phyloP scores from a whole-genome alignment of 2,113 vertebrate genomes.

The Lutjanus erythropterus region DNA sequence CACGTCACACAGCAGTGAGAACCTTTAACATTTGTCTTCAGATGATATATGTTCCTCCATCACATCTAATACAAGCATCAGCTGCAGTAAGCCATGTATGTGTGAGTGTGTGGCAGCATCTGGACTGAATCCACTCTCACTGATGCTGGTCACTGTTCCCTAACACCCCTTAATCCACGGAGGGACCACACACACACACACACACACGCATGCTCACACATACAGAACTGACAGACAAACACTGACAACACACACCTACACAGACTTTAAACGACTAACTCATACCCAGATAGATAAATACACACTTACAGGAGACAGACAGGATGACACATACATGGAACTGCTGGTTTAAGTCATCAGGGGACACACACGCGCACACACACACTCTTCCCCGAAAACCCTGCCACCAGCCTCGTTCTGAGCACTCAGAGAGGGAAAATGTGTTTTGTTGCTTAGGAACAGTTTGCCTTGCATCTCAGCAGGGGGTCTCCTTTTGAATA shows the following conservation, averaged over 20 bases:
- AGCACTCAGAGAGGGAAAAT: constrained; percentile 68
- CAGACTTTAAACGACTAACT: constrained; percentile 3
- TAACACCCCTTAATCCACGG: constrained; percentile 62
- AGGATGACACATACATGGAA: constrained; percentile 41
- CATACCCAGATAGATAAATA: constrained; percentile 24
- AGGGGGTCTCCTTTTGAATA: constrained; percentile 82
- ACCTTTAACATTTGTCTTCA: constrained; percentile 17
- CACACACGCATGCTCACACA: constrained; percentile 18
- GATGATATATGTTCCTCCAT: constrained; percentile 14
- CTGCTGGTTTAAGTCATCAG: constrained; percentile 36
- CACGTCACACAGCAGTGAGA: not conserved
- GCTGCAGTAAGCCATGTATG: constrained; percentile 42
- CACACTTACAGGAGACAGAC: constrained; percentile 24
- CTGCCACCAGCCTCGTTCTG: constrained; percentile 45
- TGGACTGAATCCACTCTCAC: constrained; percentile 66
- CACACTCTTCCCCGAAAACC: constrained; percentile 18
- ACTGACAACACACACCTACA: constrained; percentile 3
- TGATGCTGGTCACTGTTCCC: constrained; percentile 74
- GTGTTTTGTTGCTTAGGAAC: constrained; percentile 87
- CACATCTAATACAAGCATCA: constrained; percentile 34
- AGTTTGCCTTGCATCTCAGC: constrained; percentile 79
- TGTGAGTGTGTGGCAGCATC: constrained; percentile 44
- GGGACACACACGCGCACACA: constrained; percentile 14
- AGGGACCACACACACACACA: constrained; percentile 32
- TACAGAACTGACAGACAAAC: constrained; percentile 13